These are phyloP conservation scores for Caenorhabditis auriculariae DNA, from an alignment of 2,888 invertebrate species.

Conservation along the genomic window DNA sequence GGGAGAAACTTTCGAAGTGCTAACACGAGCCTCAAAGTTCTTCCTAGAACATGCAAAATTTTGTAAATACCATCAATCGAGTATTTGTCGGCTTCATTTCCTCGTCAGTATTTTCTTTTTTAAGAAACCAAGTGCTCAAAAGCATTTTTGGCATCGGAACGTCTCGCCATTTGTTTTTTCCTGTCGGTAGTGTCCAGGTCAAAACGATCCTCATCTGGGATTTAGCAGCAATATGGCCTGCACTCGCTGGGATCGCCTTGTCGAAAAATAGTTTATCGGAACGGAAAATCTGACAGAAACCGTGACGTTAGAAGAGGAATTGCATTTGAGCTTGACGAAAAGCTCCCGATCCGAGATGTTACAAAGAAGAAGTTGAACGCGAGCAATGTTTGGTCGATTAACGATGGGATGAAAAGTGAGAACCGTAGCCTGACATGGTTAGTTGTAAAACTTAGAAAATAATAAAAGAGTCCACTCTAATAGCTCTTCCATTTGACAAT, in stretches of 20 bases:
- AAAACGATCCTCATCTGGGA: slow-evolving; percentile 45
- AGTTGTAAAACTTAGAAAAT: no score
- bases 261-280: neutral
- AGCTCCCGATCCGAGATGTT: slow-evolving; percentile 54
- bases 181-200: slow-evolving; percentile 43
- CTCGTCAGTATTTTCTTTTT: slow-evolving; percentile 13
- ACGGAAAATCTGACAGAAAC: no score
- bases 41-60: neutral
- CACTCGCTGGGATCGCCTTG: slow-evolving; percentile 44
- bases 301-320: slow-evolving; percentile 35
- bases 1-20: slow-evolving; percentile 31
- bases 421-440: slow-evolving; percentile 10
- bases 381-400: slow-evolving; percentile 27
- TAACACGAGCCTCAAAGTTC: slow-evolving; percentile 14
- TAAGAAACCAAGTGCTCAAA: slow-evolving; percentile 36
- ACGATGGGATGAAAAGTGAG: slow-evolving; percentile 20
- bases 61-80: slow-evolving; percentile 10
- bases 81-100: slow-evolving; percentile 36
- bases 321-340: slow-evolving; percentile 42
- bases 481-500: no score
- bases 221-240: slow-evolving; percentile 47
- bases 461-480: no score
- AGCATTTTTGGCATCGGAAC: slow-evolving; percentile 42
- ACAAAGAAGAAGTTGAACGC: slow-evolving; percentile 49
- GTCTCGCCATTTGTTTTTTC: slow-evolving; percentile 33